Evolutionary conservation across 2,113 vertebrate genomes (phyloP).

Genomic region (Charina bottae): DNA sequence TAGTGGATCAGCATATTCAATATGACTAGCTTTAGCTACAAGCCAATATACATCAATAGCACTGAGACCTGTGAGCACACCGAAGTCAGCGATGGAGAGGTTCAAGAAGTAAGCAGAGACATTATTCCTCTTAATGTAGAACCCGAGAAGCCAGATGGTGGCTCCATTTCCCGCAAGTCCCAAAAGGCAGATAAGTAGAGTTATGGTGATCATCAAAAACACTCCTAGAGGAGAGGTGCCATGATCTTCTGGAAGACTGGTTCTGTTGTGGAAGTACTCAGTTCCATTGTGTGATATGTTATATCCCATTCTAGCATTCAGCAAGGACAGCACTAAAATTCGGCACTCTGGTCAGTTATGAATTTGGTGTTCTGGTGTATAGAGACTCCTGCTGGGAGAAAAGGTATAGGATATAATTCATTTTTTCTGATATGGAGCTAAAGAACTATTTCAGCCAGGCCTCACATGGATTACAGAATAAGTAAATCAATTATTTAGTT

Average conservation of each 20-base stretch:
- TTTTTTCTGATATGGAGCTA: neutral
- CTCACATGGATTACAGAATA: neutral
- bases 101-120: conserved; percentile 13
- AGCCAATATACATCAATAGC: neutral
- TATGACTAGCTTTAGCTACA: neutral
- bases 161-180: neutral
- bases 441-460: neutral
- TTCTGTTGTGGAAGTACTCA: neutral
- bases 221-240: neutral
- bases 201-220: neutral
- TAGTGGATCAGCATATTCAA: neutral
- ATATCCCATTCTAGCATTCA: neutral
- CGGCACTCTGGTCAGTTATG: too few relatives aligned
- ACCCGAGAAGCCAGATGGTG: neutral
- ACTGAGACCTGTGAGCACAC: neutral
- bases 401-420: neutral
- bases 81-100: conserved; percentile 4
- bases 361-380: neutral
- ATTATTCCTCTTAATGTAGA: neutral
- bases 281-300: neutral
- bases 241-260: neutral
- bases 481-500: neutral
- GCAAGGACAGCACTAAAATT: neutral
- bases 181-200: neutral
- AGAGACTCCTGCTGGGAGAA: neutral